Base-by-base conservation (phyloP, 2,797 vertebrate genomes). In the Anabacerthia variegaticeps region DNA sequence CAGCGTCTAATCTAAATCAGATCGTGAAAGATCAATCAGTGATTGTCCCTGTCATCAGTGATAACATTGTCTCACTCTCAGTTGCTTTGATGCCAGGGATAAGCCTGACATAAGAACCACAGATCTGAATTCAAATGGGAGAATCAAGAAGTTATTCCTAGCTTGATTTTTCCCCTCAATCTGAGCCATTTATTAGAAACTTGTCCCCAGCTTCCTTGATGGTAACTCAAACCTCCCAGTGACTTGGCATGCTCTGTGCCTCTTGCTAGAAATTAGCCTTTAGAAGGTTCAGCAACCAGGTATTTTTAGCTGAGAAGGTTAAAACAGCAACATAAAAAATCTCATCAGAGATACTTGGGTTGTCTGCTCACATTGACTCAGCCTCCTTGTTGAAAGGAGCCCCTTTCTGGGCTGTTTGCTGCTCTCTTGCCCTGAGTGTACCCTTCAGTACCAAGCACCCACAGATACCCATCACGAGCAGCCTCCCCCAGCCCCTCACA, bases 1-100 rank as follows among this genome's bases (percentile, higher is more conserved):
- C 80, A 88, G 76, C 22, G 24, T 88, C 88, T 94, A 73, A 92
- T 81, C 85, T 93, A 69, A 96, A 91, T 93, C 85, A 84, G 73
- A 71, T 84, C 30, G 8, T 93, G 89, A 71, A 92, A 69, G 94
- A 85, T 92, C 81, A 92, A 26, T 96, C 87, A 72, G 81, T 52
- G 95, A 69, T 83, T 94, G 84, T 68, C 72, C 46, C 43, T 51
- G 14, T 69, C 85, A 86, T 93, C 91, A 88, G 58, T 9, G 62
- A 41, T 88, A 84, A 62, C 58, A n/a, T 65, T 17, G 1, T 44
- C 79, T 92, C 46, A 7, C 69, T 79, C 62, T 14, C 28, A 63
- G 58, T 54, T 79, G 61, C 89, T 89, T 88, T 71, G 88, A 81
- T 81, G 85, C 62, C 36, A 16, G 59, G 81, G 73, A n/a, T 48